These are phyloP conservation scores for Rhagoletis zephyria DNA, from an alignment of 1,140 invertebrate species.

Conservation along the genomic window DNA sequence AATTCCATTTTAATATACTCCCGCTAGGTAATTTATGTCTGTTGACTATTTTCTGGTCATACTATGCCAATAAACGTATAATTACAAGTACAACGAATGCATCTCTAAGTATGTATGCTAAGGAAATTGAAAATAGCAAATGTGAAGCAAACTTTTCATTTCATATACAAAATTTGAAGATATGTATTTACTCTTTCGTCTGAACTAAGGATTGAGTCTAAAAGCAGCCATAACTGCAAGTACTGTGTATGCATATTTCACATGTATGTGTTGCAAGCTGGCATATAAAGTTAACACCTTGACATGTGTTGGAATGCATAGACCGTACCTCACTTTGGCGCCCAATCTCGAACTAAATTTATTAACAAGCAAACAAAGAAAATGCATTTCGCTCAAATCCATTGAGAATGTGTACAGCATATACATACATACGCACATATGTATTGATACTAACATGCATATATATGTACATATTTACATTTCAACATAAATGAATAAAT, in stretches of 20 bases:
- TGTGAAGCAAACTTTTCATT: not conserved
- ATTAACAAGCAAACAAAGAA: slow-evolving; percentile 49
- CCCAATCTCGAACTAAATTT: slow-evolving; percentile 30
- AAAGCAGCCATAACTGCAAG: too few relatives aligned
- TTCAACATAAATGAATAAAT: not conserved
- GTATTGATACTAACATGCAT: too few relatives aligned
- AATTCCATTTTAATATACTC: slow-evolving; percentile 52
- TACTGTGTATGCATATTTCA: too few relatives aligned
- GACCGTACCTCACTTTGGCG: not conserved
- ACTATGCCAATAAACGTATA: slow-evolving; percentile 45
- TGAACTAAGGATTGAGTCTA: too few relatives aligned
- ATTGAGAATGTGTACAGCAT: not conserved
- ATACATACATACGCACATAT: too few relatives aligned
- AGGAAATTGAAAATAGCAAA: not conserved
- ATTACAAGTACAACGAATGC: slow-evolving; percentile 24
- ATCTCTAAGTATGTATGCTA: not conserved
- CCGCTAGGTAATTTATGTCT: slow-evolving; percentile 46
- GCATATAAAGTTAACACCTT: slow-evolving; percentile 16
- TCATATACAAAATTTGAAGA: not conserved
- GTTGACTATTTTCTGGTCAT: slow-evolving; percentile 48
- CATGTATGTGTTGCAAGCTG: not conserved
- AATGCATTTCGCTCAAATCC: slow-evolving; percentile 34
- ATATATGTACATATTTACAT: too few relatives aligned
- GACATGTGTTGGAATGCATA: not conserved
- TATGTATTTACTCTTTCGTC: too few relatives aligned